Conservation (phyloP, 2,888 invertebrate genomes). For the Prosapia bicincta region DNA sequence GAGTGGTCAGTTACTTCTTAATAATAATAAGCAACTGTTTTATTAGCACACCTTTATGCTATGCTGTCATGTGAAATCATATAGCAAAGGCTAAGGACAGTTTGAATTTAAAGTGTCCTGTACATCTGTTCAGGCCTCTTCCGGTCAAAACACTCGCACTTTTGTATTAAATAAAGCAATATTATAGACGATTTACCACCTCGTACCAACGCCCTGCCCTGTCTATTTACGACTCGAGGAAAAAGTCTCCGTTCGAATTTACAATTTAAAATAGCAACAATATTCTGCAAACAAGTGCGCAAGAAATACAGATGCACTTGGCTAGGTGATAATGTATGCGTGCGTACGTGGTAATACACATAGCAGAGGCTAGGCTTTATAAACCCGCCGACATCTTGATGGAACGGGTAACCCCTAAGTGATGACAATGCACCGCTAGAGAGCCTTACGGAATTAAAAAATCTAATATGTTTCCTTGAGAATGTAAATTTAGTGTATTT, state of each 20-base stretch:
- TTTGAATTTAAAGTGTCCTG: too few species aligned
- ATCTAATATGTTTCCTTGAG: not conserved
- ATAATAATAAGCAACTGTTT: too few species aligned
- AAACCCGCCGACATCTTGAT: not conserved
- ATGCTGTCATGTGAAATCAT: too few species aligned
- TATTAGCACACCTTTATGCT: too few species aligned
- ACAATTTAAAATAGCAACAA: not conserved
- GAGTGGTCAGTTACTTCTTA: too few species aligned
- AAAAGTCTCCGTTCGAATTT: not conserved
- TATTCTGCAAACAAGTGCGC: not conserved
- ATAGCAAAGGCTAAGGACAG: too few species aligned
- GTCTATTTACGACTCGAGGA: not conserved
- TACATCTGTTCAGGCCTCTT: too few species aligned
- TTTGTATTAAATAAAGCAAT: too few species aligned
- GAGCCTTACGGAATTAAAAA: not conserved
- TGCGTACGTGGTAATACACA: not conserved
- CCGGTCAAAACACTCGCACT: too few species aligned
- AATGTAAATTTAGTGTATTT: not conserved
- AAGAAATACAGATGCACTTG: not conserved
- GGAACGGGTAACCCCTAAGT: not conserved
- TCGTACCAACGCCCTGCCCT: too few species aligned
- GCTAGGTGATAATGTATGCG: not conserved
- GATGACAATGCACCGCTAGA: not conserved
- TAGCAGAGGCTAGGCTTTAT: not conserved
- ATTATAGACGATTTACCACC: too few species aligned